Percentiles rank a stretch among this genome's conserved stretches.
phyloP scores from a whole-genome alignment of 2,888 invertebrate genomes.

The Agrilus biguttatus region DNA sequence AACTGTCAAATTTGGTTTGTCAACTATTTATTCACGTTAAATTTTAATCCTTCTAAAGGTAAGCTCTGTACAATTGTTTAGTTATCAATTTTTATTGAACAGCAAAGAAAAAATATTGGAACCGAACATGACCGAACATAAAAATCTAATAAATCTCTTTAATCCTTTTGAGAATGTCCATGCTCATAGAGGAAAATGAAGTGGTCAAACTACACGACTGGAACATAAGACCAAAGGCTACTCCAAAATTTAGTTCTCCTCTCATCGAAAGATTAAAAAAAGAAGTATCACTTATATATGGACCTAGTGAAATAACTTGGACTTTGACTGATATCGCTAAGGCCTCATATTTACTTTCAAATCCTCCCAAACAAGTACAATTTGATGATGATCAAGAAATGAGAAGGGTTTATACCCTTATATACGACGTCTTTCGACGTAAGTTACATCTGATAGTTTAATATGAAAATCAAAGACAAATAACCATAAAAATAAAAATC shows the following conservation, averaged over 20 bases:
- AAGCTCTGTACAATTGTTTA: too few species aligned
- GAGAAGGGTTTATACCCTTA: slow-evolving; percentile 55
- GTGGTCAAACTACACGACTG: slow-evolving; percentile 23
- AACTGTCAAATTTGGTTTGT: neutral
- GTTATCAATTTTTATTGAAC: too few species aligned
- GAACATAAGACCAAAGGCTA: slow-evolving; percentile 21
- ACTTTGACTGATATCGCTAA: slow-evolving; percentile 36
- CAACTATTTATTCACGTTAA: too few species aligned
- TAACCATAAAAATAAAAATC: too few species aligned
- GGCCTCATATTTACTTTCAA: slow-evolving; percentile 38
- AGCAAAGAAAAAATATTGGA: too few species aligned
- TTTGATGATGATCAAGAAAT: slow-evolving; percentile 57
- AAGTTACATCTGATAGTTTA: slow-evolving; percentile 28
- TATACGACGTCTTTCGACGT: slow-evolving; percentile 64
- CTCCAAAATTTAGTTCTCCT: slow-evolving; percentile 12
- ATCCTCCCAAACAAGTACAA: slow-evolving; percentile 34
- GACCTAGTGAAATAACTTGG: slow-evolving; percentile 22
- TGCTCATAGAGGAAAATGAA: slow-evolving; percentile 13
- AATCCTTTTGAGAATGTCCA: slow-evolving; percentile 12
- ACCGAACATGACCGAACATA: too few species aligned
- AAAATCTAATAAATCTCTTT: neutral
- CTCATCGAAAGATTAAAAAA: slow-evolving; percentile 5
- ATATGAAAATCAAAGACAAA: too few species aligned
- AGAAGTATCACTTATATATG: slow-evolving; percentile 1
- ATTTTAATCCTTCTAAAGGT: too few species aligned